phyloP scores from a whole-genome alignment of 2,797 vertebrate genomes.

The Acrocephalus scirpaceus region DNA sequence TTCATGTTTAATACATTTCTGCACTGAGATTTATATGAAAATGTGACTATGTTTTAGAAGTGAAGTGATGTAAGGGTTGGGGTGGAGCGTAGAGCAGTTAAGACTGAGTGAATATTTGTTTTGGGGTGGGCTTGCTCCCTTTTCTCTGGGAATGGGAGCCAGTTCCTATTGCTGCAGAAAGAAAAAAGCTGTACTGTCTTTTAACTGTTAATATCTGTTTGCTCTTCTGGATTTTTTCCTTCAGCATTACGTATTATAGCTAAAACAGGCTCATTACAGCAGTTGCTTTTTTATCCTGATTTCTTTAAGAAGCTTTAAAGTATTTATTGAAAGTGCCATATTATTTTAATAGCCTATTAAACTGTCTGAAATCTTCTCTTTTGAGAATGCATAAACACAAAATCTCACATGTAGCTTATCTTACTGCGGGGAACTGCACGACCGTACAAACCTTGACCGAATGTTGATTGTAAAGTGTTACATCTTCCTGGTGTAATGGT shows the following conservation, averaged over 20 bases:
- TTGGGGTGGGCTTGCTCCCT: neutral
- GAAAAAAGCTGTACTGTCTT: conserved; percentile 77
- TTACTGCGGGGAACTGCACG: conserved; percentile 5
- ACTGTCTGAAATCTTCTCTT: conserved; percentile 51
- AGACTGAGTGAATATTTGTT: conserved; percentile 46
- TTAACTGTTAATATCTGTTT: conserved; percentile 57
- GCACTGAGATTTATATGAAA: conserved; percentile 52
- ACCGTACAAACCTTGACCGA: neutral
- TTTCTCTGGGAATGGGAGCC: conserved; percentile 1
- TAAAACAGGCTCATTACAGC: conserved; percentile 80
- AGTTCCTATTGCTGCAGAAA: conserved; percentile 30
- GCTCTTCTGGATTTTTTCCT: conserved; percentile 69
- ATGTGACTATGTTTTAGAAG: conserved; percentile 64
- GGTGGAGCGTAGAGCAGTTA: conserved; percentile 37
- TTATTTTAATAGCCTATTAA: conserved; percentile 74
- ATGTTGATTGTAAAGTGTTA: conserved; percentile 28
- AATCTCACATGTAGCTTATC: conserved; percentile 34
- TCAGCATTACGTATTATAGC: conserved; percentile 52
- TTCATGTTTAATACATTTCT: conserved; percentile 48
- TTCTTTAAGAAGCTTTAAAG: conserved; percentile 83
- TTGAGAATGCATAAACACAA: conserved; percentile 40
- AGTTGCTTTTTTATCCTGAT: conserved; percentile 81
- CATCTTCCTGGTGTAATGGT: conserved; percentile 51
- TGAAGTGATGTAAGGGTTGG: conserved; percentile 53
- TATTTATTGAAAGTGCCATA: conserved; percentile 84